These are phyloP conservation scores for Alouatta palliata DNA, from an alignment of 2,113 vertebrate genomes.

Conservation along the genomic window DNA sequence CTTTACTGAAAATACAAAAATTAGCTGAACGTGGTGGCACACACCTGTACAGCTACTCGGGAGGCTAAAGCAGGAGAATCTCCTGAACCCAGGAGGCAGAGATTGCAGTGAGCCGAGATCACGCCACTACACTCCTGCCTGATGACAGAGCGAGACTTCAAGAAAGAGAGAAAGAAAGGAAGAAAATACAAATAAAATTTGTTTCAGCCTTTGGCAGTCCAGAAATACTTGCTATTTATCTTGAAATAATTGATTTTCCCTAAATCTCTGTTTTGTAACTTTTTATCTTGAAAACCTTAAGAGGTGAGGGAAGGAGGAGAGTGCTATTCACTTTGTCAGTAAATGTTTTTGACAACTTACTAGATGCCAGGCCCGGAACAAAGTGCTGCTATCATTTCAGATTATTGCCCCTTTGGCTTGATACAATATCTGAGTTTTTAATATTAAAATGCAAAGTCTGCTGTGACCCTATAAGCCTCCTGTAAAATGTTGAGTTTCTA, in stretches of 20 bases:
- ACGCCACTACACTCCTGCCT: no score
- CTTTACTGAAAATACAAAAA: no score
- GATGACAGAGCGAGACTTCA: no score
- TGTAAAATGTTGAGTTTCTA: not conserved
- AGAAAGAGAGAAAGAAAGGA: no score
- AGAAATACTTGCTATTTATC: not conserved
- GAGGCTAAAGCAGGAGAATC: no score
- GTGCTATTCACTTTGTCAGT: not conserved
- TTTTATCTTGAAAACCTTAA: not conserved
- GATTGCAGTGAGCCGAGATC: no score
- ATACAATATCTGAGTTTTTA: not conserved
- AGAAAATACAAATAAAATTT: not conserved
- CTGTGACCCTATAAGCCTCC: not conserved
- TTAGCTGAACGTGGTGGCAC: no score
- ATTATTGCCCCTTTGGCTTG: not conserved
- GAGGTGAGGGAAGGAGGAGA: no score
- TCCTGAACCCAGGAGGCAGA: no score
- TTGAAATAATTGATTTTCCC: conserved; percentile 17
- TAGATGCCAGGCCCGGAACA: not conserved
- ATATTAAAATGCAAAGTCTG: not conserved
- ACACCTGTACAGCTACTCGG: no score
- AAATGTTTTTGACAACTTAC: not conserved
- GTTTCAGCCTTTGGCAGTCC: not conserved
- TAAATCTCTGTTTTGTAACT: conserved; percentile 15
- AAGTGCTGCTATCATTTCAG: not conserved